Evolutionary conservation across 2,797 vertebrate genomes (phyloP).

Genomic region (Clarias pachynema): DNA sequence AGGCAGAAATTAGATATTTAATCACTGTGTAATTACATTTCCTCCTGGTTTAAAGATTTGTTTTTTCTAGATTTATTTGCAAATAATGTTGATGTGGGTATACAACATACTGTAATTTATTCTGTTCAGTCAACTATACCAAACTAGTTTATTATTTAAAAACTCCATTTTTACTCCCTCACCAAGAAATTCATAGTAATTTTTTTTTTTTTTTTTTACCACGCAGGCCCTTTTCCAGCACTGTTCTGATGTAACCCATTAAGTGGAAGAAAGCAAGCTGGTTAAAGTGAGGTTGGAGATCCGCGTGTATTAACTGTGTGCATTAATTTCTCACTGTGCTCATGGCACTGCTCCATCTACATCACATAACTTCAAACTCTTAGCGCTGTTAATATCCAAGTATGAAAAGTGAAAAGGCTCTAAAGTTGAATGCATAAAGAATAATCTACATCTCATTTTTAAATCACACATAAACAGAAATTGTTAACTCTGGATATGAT

Average conservation of each 20-base stretch:
- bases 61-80: not conserved
- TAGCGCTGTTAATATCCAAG: not conserved
- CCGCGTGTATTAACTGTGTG: conserved; percentile 25
- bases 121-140: not conserved
- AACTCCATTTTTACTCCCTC: not conserved
- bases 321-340: conserved; percentile 24
- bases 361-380: conserved; percentile 64
- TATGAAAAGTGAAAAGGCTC: not conserved
- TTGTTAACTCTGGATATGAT: not conserved
- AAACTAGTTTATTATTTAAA: not conserved
- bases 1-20: conserved; percentile 56
- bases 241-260: not conserved
- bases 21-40: conserved; percentile 33
- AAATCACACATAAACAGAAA: not conserved
- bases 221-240: not conserved
- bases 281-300: not conserved
- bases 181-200: not conserved
- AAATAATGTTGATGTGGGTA: not conserved
- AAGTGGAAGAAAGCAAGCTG: not conserved
- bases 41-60: not conserved
- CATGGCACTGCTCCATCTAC: conserved; percentile 38
- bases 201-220: not conserved
- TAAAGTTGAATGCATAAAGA: not conserved
- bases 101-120: not conserved
- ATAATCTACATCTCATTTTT: not conserved